Evolutionary conservation across 2,797 vertebrate species (phyloP).

Genomic region (Tamandua tetradactyla): DNA sequence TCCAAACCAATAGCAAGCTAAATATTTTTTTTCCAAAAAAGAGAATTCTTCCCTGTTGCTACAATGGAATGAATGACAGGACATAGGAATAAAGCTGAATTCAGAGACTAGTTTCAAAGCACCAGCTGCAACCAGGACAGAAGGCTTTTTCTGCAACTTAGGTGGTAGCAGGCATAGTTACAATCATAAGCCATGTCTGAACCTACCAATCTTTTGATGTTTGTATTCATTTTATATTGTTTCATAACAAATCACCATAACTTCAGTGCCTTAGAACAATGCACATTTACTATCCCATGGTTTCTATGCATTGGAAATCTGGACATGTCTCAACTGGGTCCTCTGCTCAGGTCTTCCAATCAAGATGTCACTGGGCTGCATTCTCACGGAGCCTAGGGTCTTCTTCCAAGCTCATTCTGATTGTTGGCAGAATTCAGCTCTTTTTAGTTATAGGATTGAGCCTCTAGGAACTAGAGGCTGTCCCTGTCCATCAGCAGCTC

Average conservation of each 20-base stretch:
- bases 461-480: not conserved
- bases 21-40: not conserved
- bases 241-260: not conserved
- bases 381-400: not conserved
- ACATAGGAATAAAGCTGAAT: not conserved
- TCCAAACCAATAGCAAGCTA: slow-evolving; percentile 25
- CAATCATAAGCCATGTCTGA: not conserved
- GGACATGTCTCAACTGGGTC: not conserved
- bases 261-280: too few relatives aligned
- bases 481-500: not conserved
- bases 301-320: not conserved
- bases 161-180: not conserved
- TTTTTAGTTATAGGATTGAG: not conserved
- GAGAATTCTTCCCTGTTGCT: not conserved
- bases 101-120: not conserved
- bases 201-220: not conserved
- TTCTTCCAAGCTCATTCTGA: not conserved
- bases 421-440: not conserved
- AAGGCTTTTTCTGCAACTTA: rapidly evolving
- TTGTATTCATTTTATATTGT: not conserved
- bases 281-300: not conserved
- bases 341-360: not conserved
- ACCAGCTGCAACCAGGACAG: not conserved
- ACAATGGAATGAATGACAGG: not conserved
- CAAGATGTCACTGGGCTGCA: not conserved